These are phyloP conservation scores for Numenius arquata DNA, from an alignment of 2,113 vertebrate species.

Conservation along the genomic window DNA sequence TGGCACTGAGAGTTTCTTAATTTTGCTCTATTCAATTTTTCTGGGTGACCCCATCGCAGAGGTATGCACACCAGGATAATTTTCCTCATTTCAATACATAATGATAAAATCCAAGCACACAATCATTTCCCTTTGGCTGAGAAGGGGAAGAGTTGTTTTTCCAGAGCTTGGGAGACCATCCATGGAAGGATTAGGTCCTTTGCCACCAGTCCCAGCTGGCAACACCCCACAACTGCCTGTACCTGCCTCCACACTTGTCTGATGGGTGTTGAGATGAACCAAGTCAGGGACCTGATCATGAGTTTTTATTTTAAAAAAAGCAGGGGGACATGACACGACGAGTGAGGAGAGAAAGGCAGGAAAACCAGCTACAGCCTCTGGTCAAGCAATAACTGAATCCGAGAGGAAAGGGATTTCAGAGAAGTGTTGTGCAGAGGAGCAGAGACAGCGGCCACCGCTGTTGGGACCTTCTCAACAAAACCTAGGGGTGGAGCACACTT, in stretches of 20 bases:
- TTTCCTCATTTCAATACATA: not conserved
- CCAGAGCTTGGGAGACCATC: not conserved
- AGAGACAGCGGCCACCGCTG: not conserved
- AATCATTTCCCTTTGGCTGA: not conserved
- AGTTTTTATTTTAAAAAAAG: not conserved
- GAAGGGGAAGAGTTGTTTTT: not conserved
- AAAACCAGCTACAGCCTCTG: not conserved
- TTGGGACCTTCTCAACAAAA: not conserved
- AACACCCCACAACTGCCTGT: not conserved
- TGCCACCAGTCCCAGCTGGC: not conserved
- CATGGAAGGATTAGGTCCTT: not conserved
- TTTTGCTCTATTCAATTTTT: not conserved
- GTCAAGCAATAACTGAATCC: not conserved
- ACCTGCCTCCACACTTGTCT: not conserved
- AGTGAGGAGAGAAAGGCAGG: not conserved
- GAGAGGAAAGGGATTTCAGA: not conserved
- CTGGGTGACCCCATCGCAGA: not conserved
- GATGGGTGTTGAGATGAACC: not conserved
- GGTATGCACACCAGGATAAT: not conserved
- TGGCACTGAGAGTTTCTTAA: not conserved
- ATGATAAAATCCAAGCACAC: fast-evolving
- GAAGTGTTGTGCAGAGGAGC: not conserved
- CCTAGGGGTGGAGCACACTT: not conserved
- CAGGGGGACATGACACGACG: fast-evolving
- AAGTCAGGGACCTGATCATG: fast-evolving